phyloP scores from a whole-genome alignment of 2,888 invertebrate genomes.

The Nezara viridula region DNA sequence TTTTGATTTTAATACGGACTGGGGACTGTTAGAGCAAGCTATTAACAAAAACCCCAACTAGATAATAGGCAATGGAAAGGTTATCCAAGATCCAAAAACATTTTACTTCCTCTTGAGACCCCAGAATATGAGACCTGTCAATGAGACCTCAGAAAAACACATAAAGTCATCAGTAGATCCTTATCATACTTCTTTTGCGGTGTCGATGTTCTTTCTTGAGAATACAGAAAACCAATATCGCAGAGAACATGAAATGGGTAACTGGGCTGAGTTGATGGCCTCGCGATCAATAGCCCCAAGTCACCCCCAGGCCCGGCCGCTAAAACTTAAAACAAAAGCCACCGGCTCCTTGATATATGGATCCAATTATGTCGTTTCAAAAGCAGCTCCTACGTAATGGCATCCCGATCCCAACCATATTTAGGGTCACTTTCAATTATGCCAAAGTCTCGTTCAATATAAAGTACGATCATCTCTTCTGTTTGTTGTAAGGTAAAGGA shows the following conservation, averaged over 20 bases:
- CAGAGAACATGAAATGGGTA: not conserved
- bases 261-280: not conserved
- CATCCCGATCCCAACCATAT: slow-evolving; percentile 8
- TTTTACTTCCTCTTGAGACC: too few relatives aligned
- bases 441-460: not conserved
- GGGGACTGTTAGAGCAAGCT: too few relatives aligned
- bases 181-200: too few relatives aligned
- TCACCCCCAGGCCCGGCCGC: not conserved
- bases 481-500: too few relatives aligned
- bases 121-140: too few relatives aligned
- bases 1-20: too few relatives aligned
- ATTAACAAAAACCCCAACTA: too few relatives aligned
- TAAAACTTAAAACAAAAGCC: slow-evolving; percentile 47
- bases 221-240: not conserved
- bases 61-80: too few relatives aligned
- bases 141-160: too few relatives aligned
- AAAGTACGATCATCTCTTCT: not conserved
- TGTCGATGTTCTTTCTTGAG: not conserved
- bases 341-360: not conserved
- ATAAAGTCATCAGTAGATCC: too few relatives aligned
- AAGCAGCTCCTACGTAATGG: not conserved
- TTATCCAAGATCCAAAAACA: too few relatives aligned
- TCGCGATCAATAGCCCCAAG: not conserved
- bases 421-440: slow-evolving; percentile 32
- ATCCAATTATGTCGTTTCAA: slow-evolving; percentile 26